Evolutionary conservation across 1,140 invertebrate species (phyloP), one percentile per base, ranked within the genome.

Genomic region (Drosophila ironensis): DNA sequence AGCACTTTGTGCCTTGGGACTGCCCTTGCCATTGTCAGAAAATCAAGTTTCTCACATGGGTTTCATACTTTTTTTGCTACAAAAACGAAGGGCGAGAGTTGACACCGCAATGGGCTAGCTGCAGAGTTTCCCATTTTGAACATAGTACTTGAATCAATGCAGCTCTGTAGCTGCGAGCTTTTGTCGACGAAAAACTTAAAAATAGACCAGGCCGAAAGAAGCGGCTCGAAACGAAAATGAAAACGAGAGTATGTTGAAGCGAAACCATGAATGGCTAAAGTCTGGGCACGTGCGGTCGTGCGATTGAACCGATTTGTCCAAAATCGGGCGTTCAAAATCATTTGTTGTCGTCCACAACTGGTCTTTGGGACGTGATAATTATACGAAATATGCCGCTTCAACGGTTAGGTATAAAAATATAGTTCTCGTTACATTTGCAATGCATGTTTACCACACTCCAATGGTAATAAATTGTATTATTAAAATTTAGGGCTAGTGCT

Each of bases 1-100:
- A 78, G 64, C 66, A 84, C 78, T 78, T 84, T 77, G 54, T 57
- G 56, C 33, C 45, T 59, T 69, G 72, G 48, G 54, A 30, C 64
- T 53, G 67, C 42, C 46, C 35, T 69, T 64, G 77, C 61, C 72
- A 67, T 72, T 84, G 73, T 52, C 56, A 44, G 53, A 14, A 70
- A 60, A 46, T 40, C 66, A 45, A 38, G 50, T 56, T 68, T 68
- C 33, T 33, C 40, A 20, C 47, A 17, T 30, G 12, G 11, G 17
- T 56, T 47, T 24, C 16, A 33, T 25, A 11, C 33, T 47, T 40
- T 54, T 64, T 59, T 42, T 69, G 27, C 11, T 25, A 40, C 54
- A 52, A 42, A 53, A 24, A 33, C 46, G 67, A 72, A 72, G 67
- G 67, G 46, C 67, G 16, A 7, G 8, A 2, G 14, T 24, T 60